Evolutionary conservation across 2,888 invertebrate species (phyloP), one percentile per base, ranked within the genome.

Genomic region (Leptarthrus brevirostris): DNA sequence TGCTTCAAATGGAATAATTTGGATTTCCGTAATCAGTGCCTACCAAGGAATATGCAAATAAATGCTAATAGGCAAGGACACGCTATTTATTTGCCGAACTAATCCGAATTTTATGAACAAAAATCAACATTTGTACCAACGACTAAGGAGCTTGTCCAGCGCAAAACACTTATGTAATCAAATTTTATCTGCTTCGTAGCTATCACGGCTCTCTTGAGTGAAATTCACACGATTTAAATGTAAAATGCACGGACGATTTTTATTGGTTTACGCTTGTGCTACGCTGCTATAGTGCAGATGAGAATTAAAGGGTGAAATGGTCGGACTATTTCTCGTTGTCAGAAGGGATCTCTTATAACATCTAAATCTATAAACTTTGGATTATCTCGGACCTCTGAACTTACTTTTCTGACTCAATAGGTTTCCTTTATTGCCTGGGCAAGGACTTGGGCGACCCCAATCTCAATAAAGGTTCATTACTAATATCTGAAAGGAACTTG

Each of bases 221-320:
- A 75, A 56, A 70, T 75, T 75, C 75, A 73, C 73, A 73, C 75
- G 69, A 75, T 75, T 75, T 75, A 70, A 75, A 75, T 75, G 75
- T 75, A 73, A 75, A 75, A 75, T 73, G 73, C 75, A 75, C 75
- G 71, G 73, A 73, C 73, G 70, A 70, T 73, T 73, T 75, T 75
- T 75, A 75, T 73, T 75, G 61, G 75, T 73, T 75, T 70, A 71
- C 70, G 72, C 56, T 49, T 36, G 73, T 73, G 53, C 61, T 49
- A 47, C 24, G 30, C n/a, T 58, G 20, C 49, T 40, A 36, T 26
- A 14, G 16, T 14, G 14, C 4, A 16, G 66, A 53, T 53, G 47
- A 66, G 24, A 66, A 66, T 66, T 66, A 66, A 66, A 66, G 66
- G 66, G 66, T 66, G 30, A 49, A 66, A 66, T 44, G 26, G 47